These are phyloP conservation scores for Apamea sordens DNA, from an alignment of 2,888 invertebrate genomes.

Conservation along the genomic window DNA sequence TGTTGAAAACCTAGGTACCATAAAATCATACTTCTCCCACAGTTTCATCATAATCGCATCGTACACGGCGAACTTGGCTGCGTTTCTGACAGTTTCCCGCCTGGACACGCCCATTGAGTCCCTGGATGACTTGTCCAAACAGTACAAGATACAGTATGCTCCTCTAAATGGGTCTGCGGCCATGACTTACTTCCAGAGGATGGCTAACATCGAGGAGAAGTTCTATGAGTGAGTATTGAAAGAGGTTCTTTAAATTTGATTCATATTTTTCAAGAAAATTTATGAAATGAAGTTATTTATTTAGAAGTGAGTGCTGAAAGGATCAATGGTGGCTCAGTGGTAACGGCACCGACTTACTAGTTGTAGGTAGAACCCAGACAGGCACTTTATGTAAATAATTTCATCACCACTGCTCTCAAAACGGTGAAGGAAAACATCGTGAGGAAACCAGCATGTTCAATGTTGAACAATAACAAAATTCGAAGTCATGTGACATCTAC, in stretches of 20 bases:
- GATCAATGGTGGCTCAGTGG: too few relatives aligned
- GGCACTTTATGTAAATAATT: not conserved
- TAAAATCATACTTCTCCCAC: slow-evolving; percentile 20
- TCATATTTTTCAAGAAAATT: not conserved
- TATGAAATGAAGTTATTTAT: not conserved
- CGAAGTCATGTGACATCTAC: not conserved
- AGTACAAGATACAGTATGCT: slow-evolving; percentile 98
- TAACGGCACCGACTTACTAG: too few relatives aligned
- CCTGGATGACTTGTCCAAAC: slow-evolving; percentile 97
- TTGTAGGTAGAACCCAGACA: too few relatives aligned
- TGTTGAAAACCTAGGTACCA: not conserved
- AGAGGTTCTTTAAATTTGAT: not conserved
- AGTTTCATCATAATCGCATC: slow-evolving; percentile 99
- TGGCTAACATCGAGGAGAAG: slow-evolving; percentile 98
- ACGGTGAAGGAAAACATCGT: not conserved
- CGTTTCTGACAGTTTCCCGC: slow-evolving; percentile 98
- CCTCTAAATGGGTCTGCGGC: slow-evolving; percentile 96
- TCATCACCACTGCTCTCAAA: not conserved
- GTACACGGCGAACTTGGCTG: slow-evolving; percentile 99
- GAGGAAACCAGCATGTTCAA: too few relatives aligned
- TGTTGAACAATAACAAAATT: too few relatives aligned
- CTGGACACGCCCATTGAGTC: slow-evolving; percentile 98
- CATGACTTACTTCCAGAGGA: slow-evolving; percentile 98
- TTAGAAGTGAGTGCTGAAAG: not conserved
- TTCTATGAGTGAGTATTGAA: slow-evolving; percentile 96